A percentile compares a stretch with the other conserved stretches of the same genome.
phyloP scores from a whole-genome alignment of 2,888 invertebrate species.

The Phaedon cochleariae region DNA sequence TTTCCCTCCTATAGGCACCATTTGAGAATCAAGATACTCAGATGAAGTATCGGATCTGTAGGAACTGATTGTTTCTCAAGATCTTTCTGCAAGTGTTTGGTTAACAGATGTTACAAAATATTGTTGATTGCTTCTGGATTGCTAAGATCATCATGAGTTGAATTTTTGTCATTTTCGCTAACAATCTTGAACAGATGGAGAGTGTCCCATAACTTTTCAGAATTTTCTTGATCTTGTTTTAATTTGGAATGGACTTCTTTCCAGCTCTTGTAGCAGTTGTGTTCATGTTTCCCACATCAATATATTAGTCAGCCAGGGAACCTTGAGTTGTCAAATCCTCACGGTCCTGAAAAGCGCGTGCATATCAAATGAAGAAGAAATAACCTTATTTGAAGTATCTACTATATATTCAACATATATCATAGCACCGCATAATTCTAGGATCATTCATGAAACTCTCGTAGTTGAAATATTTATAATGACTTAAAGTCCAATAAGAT shows the following conservation, averaged over 20 bases:
- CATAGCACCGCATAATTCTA: too few relatives aligned
- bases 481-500: too few relatives aligned
- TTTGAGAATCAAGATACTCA: too few relatives aligned
- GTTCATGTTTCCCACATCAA: not conserved
- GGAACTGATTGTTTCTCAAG: not conserved
- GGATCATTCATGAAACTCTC: too few relatives aligned
- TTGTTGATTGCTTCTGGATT: not conserved
- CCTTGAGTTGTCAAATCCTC: too few relatives aligned
- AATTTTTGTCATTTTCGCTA: not conserved
- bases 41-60: not conserved
- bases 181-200: not conserved
- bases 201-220: not conserved
- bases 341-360: slow-evolving; percentile 16
- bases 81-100: not conserved
- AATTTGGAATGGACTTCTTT: not conserved
- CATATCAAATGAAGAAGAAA: slow-evolving; percentile 14
- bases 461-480: too few relatives aligned
- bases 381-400: slow-evolving; percentile 9
- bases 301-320: not conserved
- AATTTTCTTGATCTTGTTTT: not conserved
- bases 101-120: not conserved
- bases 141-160: not conserved
- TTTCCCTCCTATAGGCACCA: too few relatives aligned
- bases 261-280: too few relatives aligned
- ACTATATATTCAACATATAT: not conserved